Conservation (phyloP, 1,140 invertebrate species). For the Hylyphantes graminicola region DNA sequence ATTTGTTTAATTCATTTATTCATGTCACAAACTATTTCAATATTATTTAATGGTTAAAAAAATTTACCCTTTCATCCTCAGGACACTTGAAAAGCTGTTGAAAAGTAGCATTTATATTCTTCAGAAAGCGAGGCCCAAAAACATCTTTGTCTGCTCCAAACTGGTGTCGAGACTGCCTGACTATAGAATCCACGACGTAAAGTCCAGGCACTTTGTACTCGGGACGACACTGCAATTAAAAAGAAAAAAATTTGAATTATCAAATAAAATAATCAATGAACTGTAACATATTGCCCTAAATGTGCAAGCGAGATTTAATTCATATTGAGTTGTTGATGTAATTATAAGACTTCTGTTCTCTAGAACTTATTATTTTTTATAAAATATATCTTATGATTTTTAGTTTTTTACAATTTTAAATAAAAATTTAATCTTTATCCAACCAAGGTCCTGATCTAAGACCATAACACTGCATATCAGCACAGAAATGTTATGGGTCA, state of each 20-base stretch:
- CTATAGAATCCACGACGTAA: slow-evolving; percentile 99
- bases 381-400: too few relatives aligned
- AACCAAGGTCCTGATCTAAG: too few relatives aligned
- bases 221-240: slow-evolving; percentile 87
- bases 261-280: too few relatives aligned
- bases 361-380: too few relatives aligned
- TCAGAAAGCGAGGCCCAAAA: slow-evolving; percentile 95
- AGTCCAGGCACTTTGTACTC: slow-evolving; percentile 98
- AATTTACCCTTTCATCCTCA: slow-evolving; percentile 88
- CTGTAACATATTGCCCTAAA: neutral
- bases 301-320: neutral
- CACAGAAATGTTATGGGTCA: too few relatives aligned
- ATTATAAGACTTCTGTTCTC: too few relatives aligned
- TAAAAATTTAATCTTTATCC: too few relatives aligned
- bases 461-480: too few relatives aligned
- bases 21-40: neutral
- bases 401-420: too few relatives aligned
- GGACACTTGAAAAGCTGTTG: slow-evolving; percentile 93
- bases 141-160: slow-evolving; percentile 98
- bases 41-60: neutral
- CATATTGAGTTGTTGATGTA: neutral
- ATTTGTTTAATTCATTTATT: too few relatives aligned
- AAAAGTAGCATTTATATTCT: slow-evolving; percentile 95
- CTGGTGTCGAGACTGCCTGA: slow-evolving; percentile 95
- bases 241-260: too few relatives aligned